Evolutionary conservation across 2,113 vertebrate genomes (phyloP), one percentile per base, ranked within the genome.

Genomic region (Sciurus niger): DNA sequence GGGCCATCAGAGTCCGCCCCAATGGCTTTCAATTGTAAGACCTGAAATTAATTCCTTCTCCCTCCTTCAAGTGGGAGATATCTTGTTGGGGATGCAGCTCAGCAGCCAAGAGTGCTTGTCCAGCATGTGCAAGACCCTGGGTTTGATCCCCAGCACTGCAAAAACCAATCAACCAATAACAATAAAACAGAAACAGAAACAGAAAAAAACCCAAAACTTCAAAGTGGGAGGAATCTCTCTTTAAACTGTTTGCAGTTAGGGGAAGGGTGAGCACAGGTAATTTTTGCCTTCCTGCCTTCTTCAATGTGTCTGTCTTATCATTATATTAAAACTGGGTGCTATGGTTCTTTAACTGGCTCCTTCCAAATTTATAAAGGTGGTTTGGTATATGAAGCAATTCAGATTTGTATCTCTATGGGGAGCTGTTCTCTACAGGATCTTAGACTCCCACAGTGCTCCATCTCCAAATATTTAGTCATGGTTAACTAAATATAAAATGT

Each of bases 401-500:
- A 43, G 6, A 40, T 37, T 68, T 22, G 37, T 67, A 6, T 43
- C 11, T 58, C 18, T 43, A 7, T 22, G 20, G 18, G 18, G 58
- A 85, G 13, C 3, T 85, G 17, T 8, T 53, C 58, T 25, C 48
- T 4, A n/a, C 17, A 6, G 0, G 30, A 43, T 40, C n/a, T 58
- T 28, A 68, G n/a, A 20, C 48, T 58, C n/a, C 10, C 30, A 68
- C 43, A 12, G 55, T 25, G 76, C 4, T 80, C 60, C 79, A 37
- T 43, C 55, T 79, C 12, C n/a, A 55, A 1, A 28, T 3, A 60
- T 25, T 46, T 43, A 85, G 11, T 72, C n/a, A 83, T 77, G 51
- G 78, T 94, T 80, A 84, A 93, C 48, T n/a, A 78, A 67, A 58
- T 37, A 55, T 14, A 77, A 53, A 86, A 51, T 65, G 18, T 93